Percentiles rank a stretch among this genome's conserved stretches.
Evolutionary conservation across 1,140 invertebrate genomes (phyloP).

Genomic region (Sinonovacula constricta): DNA sequence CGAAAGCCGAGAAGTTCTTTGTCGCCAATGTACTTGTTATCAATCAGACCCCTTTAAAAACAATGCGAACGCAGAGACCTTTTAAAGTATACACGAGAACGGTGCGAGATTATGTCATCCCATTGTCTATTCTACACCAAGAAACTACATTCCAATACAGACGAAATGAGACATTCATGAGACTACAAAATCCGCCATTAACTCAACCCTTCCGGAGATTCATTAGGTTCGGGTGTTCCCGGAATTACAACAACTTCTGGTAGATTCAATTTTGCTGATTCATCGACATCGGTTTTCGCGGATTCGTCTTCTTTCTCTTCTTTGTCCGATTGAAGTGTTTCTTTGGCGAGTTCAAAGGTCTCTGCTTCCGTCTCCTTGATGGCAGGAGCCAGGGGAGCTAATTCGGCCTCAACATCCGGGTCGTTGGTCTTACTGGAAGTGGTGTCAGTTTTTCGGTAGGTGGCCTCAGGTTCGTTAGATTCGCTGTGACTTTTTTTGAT

Average conservation of each 20-base stretch:
- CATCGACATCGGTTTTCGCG: slow-evolving; percentile 30
- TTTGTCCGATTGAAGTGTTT: slow-evolving; percentile 9
- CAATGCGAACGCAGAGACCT: no score
- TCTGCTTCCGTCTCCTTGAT: slow-evolving; percentile 33
- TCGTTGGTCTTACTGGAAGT: not conserved
- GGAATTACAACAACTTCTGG: slow-evolving; percentile 41
- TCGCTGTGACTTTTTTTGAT: slow-evolving; percentile 10
- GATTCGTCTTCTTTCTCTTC: slow-evolving; percentile 16
- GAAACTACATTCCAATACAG: no score
- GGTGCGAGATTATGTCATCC: no score
- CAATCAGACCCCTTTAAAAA: no score
- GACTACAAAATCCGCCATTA: no score
- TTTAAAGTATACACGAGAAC: no score
- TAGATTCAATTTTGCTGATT: slow-evolving; percentile 25
- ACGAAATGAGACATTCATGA: no score
- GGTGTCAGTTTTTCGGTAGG: slow-evolving; percentile 46
- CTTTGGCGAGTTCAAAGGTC: slow-evolving; percentile 45
- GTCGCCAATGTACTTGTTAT: no score
- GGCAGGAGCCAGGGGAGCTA: slow-evolving; percentile 9
- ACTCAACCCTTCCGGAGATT: no score
- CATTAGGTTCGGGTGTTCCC: slow-evolving; percentile 36
- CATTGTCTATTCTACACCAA: no score
- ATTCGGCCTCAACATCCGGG: slow-evolving; percentile 11
- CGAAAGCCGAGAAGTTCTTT: no score
- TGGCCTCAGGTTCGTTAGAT: slow-evolving; percentile 41